Conservation (phyloP, 2,888 invertebrate species). For the Stomorhina lunata region DNA sequence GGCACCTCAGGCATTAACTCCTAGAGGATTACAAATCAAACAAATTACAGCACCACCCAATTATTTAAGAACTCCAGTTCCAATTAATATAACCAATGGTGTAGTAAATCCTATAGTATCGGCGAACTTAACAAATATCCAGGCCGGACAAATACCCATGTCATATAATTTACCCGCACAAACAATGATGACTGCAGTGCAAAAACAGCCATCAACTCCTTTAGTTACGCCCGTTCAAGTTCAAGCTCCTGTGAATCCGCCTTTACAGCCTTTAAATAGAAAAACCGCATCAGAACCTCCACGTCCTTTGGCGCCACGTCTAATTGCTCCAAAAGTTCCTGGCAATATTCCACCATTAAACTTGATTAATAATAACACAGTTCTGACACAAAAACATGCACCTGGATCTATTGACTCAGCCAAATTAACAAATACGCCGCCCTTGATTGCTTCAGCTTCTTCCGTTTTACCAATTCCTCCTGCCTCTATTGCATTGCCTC, state of each 20-base stretch:
- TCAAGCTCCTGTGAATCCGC: neutral
- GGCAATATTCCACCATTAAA: no score
- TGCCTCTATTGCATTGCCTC: neutral
- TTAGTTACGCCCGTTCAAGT: neutral
- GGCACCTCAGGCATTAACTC: slow-evolving; percentile 46
- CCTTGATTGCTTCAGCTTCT: no score
- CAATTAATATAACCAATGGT: neutral
- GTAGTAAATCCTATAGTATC: neutral
- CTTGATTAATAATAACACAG: no score
- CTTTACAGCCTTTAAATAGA: neutral
- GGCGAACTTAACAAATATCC: neutral
- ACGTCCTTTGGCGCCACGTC: no score
- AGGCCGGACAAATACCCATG: neutral
- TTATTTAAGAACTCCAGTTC: neutral
- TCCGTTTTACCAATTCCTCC: no score
- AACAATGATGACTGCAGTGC: slow-evolving; percentile 15
- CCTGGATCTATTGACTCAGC: no score
- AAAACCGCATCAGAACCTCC: no score
- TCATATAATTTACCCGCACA: slow-evolving; percentile 27
- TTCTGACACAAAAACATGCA: no score
- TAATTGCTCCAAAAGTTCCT: no score
- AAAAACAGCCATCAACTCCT: neutral
- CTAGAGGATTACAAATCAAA: slow-evolving; percentile 47
- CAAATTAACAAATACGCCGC: no score
- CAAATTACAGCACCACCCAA: slow-evolving; percentile 16